phyloP scores from a whole-genome alignment of 1,140 invertebrate species.

The Epicauta chinensis region DNA sequence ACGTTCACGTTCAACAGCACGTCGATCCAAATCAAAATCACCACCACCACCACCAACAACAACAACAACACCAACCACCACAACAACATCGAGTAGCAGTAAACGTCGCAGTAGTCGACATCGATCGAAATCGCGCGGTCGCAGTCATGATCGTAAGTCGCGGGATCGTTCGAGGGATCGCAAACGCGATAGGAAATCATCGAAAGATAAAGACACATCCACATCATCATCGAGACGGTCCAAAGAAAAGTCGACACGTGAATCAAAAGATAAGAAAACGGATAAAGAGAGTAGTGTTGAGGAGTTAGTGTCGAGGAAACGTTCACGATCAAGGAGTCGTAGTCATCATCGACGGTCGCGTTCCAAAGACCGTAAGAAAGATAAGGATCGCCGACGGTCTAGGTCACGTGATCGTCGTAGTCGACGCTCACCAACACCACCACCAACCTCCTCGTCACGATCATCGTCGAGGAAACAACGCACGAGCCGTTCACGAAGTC shows the following conservation, averaged over 20 bases:
- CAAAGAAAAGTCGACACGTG: constrained; percentile 25
- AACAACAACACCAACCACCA: no score
- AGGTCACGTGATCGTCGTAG: constrained; percentile 43
- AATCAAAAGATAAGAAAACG: constrained; percentile 35
- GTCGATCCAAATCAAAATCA: constrained; percentile 3
- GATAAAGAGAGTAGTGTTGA: constrained; percentile 34
- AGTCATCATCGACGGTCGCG: constrained; percentile 36
- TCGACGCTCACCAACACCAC: constrained; percentile 36
- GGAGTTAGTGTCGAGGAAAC: constrained; percentile 11
- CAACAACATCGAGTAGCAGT: no score
- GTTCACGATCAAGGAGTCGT: constrained; percentile 42
- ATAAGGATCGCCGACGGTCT: constrained; percentile 29
- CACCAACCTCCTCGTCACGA: no score
- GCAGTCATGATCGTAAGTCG: constrained; percentile 25
- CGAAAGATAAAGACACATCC: constrained; percentile 38
- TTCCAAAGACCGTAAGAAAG: no score
- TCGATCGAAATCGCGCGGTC: constrained; percentile 1
- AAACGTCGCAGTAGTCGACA: constrained; percentile 20
- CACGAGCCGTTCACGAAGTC: constrained; percentile 20
- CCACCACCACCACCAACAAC: no score
- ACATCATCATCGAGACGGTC: constrained; percentile 16
- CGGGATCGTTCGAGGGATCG: constrained; percentile 35
- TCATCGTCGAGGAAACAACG: constrained; percentile 33
- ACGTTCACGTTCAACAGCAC: constrained; percentile 48
- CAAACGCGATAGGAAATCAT: constrained; percentile 43